These are phyloP conservation scores for Boulengeromyrus knoepffleri DNA, from an alignment of 2,113 vertebrate species.

Conservation along the genomic window DNA sequence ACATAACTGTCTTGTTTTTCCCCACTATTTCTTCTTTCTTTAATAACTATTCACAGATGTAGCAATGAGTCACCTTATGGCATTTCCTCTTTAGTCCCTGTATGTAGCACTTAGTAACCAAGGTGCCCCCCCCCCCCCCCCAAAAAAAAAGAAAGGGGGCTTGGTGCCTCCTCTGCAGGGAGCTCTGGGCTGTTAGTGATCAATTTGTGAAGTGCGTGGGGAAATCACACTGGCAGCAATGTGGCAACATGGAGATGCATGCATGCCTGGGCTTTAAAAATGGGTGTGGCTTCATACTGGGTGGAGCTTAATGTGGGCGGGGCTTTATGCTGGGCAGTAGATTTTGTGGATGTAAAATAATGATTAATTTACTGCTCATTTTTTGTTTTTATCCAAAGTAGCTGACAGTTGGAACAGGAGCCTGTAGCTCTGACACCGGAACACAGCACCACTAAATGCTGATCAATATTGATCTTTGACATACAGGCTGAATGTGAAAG, in stretches of 20 bases:
- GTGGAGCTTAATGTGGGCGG: neutral
- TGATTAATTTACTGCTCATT: neutral
- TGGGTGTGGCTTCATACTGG: neutral
- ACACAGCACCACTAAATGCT: neutral
- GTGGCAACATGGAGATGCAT: neutral
- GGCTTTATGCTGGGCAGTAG: neutral
- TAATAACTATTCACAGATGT: neutral
- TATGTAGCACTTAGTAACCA: neutral
- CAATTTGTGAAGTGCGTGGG: neutral
- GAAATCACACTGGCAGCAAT: neutral
- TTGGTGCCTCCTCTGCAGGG: neutral
- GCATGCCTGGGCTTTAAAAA: neutral
- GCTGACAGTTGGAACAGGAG: neutral
- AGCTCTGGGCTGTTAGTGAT: neutral
- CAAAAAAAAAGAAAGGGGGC: neutral
- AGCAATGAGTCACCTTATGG: neutral
- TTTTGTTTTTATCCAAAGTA: neutral
- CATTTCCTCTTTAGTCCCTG: neutral
- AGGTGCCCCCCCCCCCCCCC: neutral
- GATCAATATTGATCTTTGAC: neutral
- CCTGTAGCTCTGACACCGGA: neutral
- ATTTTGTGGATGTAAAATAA: neutral
- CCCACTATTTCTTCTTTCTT: neutral
- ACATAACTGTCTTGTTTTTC: neutral
- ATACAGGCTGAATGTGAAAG: neutral